These are phyloP conservation scores for Malthinus flaveolus DNA, from an alignment of 2,888 invertebrate genomes.

Conservation along the genomic window DNA sequence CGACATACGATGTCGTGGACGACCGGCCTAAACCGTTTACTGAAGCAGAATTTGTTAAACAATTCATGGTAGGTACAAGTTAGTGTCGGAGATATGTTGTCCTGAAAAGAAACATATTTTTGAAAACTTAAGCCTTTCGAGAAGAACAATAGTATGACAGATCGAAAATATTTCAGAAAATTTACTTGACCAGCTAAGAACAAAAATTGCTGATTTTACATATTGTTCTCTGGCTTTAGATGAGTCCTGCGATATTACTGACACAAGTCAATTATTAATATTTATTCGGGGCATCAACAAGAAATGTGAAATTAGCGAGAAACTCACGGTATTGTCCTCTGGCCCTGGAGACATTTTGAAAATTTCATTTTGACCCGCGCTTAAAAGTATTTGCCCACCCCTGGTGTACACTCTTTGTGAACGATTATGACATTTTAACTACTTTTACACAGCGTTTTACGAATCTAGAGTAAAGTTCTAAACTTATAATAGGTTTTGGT, in stretches of 20 bases:
- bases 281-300: slow-evolving; percentile 16
- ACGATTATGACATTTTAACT: too few relatives aligned
- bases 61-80: slow-evolving; percentile 26
- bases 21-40: not conserved
- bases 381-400: not conserved
- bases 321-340: too few relatives aligned
- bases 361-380: slow-evolving; percentile 1
- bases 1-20: too few relatives aligned
- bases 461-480: too few relatives aligned
- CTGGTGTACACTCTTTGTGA: too few relatives aligned
- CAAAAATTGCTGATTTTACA: slow-evolving; percentile 19
- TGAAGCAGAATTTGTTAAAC: slow-evolving; percentile 16
- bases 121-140: slow-evolving; percentile 31
- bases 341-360: too few relatives aligned
- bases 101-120: slow-evolving; percentile 26
- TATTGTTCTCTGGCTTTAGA: slow-evolving; percentile 23
- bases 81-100: slow-evolving; percentile 13
- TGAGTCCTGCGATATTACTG: slow-evolving; percentile 25
- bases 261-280: slow-evolving; percentile 22
- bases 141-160: slow-evolving; percentile 29
- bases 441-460: too few relatives aligned
- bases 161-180: slow-evolving; percentile 22
- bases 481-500: too few relatives aligned
- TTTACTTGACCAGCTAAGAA: slow-evolving; percentile 17
- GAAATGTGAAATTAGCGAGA: slow-evolving; percentile 23